Evolutionary conservation across 2,113 vertebrate genomes (phyloP).

Genomic region (Neolamprologus caudopunctatus): DNA sequence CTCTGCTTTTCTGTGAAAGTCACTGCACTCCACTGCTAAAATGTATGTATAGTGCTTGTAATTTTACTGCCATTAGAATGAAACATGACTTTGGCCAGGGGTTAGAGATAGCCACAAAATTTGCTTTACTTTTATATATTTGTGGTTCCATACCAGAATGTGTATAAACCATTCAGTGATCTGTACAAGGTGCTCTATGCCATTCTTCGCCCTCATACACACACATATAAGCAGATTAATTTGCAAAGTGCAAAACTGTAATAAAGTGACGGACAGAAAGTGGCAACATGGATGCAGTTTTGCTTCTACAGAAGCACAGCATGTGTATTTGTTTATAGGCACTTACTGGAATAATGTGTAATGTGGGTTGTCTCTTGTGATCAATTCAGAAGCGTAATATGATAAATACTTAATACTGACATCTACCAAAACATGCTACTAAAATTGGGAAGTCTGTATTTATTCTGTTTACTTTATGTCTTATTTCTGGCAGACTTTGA

Average conservation of each 20-base stretch:
- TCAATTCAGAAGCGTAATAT: not conserved
- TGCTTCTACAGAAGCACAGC: not conserved
- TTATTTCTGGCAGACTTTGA: conserved; percentile 11
- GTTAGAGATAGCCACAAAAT: not conserved
- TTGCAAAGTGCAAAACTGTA: not conserved
- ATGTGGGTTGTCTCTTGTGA: not conserved
- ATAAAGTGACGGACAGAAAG: not conserved
- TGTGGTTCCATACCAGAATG: not conserved
- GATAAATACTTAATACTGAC: conserved; percentile 32
- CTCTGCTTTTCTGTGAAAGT: not conserved
- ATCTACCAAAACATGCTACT: not conserved
- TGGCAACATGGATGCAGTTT: not conserved
- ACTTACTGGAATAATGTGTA: not conserved
- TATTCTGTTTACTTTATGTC: conserved; percentile 8
- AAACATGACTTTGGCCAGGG: not conserved
- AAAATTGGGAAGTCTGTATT: not conserved
- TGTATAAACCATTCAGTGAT: not conserved
- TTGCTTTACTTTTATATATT: not conserved
- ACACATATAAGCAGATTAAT: not conserved
- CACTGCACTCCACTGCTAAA: not conserved
- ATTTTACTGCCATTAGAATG: not conserved
- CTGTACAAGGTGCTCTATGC: not conserved
- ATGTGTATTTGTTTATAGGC: not conserved
- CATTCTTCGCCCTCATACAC: not conserved
- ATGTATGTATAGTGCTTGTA: not conserved